Conservation (phyloP, 2,888 invertebrate species). For the Drosophila sordidula region DNA sequence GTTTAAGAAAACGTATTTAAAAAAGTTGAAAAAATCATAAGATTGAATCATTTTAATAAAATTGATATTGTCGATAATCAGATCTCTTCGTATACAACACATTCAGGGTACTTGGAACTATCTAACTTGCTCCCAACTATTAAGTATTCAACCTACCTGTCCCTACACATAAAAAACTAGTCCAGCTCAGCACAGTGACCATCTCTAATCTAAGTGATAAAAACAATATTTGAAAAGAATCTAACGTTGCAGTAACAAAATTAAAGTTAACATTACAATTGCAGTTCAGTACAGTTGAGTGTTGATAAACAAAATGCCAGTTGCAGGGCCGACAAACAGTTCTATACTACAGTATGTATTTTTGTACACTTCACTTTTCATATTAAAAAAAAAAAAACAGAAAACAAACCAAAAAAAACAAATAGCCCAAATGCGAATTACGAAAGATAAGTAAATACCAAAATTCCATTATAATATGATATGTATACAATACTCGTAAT, state of each 20-base stretch:
- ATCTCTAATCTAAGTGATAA: conserved; percentile 25
- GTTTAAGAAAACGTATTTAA: no score
- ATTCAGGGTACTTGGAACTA: conserved; percentile 15
- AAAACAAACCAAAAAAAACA: conserved; percentile 34
- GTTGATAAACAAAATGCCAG: conserved; percentile 68
- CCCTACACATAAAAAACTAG: conserved; percentile 22
- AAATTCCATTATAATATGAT: conserved; percentile 73
- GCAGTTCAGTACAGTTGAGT: conserved; percentile 77
- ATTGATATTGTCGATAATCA: not conserved
- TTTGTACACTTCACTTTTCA: conserved; percentile 69
- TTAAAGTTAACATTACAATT: conserved; percentile 80
- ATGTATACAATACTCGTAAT: conserved; percentile 68
- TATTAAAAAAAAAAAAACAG: conserved; percentile 37
- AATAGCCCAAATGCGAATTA: conserved; percentile 59
- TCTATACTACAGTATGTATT: conserved; percentile 75
- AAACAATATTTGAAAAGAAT: conserved; percentile 32
- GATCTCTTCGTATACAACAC: conserved; percentile 17
- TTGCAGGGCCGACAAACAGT: conserved; percentile 70
- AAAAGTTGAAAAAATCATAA: not conserved
- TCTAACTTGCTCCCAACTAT: conserved; percentile 5
- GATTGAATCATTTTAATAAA: not conserved
- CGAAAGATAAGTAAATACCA: conserved; percentile 76
- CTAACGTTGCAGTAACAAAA: conserved; percentile 57
- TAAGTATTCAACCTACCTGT: conserved; percentile 13
- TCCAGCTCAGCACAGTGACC: conserved; percentile 39